Evolutionary conservation across 2,888 invertebrate species (phyloP).

Genomic region (Orthonychiurus folsomi): DNA sequence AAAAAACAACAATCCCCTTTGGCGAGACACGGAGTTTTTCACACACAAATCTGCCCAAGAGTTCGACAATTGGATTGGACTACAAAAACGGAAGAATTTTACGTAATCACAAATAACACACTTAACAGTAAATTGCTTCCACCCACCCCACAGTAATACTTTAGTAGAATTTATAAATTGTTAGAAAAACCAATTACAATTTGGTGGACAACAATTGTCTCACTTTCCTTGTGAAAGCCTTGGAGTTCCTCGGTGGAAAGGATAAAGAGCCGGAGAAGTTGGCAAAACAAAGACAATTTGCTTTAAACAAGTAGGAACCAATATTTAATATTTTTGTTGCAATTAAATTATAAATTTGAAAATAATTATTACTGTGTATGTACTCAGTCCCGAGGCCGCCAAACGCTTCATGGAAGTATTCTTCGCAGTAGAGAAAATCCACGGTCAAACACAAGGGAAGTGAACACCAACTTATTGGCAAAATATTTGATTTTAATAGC

Average conservation of each 20-base stretch:
- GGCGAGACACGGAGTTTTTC: neutral
- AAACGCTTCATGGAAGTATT: too few relatives aligned
- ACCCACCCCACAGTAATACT: neutral
- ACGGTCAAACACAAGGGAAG: too few relatives aligned
- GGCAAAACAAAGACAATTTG: conserved; percentile 1
- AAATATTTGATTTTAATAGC: too few relatives aligned
- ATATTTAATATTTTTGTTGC: too few relatives aligned
- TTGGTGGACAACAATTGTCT: conserved; percentile 10
- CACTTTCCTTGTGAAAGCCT: conserved; percentile 1
- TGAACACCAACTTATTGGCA: too few relatives aligned
- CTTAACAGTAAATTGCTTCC: neutral
- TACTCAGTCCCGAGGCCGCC: too few relatives aligned
- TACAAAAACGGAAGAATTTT: neutral
- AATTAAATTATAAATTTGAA: too few relatives aligned
- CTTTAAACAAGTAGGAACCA: conserved; percentile 6
- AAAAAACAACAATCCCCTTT: conserved; percentile 1
- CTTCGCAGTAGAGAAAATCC: too few relatives aligned
- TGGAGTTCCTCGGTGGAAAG: conserved; percentile 8
- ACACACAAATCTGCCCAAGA: neutral
- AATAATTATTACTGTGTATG: too few relatives aligned
- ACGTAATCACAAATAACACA: conserved; percentile 1
- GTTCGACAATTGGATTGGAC: neutral
- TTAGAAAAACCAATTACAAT: neutral
- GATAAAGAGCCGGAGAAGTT: neutral
- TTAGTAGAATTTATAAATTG: neutral